Evolutionary conservation across 2,113 vertebrate species (phyloP).

Genomic region (Syngnathus typhle): DNA sequence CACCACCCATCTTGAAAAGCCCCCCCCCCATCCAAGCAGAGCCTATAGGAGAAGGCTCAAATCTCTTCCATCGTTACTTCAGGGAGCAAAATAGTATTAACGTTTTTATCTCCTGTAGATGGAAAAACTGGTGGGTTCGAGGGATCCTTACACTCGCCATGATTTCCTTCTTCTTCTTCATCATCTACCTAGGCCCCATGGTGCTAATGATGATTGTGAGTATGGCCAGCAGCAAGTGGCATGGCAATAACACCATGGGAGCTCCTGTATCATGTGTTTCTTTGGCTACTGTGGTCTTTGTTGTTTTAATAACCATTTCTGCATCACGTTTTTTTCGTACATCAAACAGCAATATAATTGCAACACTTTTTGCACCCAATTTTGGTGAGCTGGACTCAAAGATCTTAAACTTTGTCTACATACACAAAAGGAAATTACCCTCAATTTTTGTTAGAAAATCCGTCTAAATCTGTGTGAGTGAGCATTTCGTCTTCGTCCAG

Average conservation of each 20-base stretch:
- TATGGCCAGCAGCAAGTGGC: conserved; percentile 10
- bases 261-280: background rate
- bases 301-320: background rate
- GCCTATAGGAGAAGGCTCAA: too few relatives aligned
- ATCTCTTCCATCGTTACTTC: background rate
- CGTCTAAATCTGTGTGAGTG: too few relatives aligned
- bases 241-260: background rate
- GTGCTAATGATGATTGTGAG: conserved; percentile 98
- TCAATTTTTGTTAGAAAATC: too few relatives aligned
- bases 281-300: background rate
- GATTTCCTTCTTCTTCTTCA: conserved; percentile 98
- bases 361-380: background rate
- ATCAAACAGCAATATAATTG: background rate
- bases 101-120: conserved; percentile 66
- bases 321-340: background rate
- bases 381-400: too few relatives aligned
- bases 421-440: too few relatives aligned
- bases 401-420: too few relatives aligned
- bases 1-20: too few relatives aligned
- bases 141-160: conserved; percentile 95
- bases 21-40: too few relatives aligned
- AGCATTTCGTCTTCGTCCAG: too few relatives aligned
- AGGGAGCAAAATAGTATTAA: background rate
- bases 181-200: conserved; percentile 97
- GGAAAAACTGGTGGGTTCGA: conserved; percentile 99